phyloP scores from a whole-genome alignment of 2,888 invertebrate species.

The Entomobrya proxima region DNA sequence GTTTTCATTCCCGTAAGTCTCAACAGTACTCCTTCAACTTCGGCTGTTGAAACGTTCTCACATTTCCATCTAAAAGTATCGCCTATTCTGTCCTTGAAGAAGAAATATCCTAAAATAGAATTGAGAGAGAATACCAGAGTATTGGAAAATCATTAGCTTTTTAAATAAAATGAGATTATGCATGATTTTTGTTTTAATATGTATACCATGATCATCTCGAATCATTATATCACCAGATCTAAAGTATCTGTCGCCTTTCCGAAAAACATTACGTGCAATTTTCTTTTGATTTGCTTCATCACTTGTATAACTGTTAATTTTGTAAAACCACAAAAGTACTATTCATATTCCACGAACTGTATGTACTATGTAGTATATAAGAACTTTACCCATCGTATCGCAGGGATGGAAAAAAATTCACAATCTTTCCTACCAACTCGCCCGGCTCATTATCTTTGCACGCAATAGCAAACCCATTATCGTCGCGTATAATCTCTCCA shows the following conservation, averaged over 20 bases:
- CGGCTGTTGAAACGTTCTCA: slow-evolving; percentile 96
- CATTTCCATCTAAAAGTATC: slow-evolving; percentile 67
- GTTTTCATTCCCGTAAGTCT: slow-evolving; percentile 89
- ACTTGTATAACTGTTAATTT: slow-evolving; percentile 36
- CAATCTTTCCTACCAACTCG: slow-evolving; percentile 65
- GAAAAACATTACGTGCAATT: slow-evolving; percentile 36
- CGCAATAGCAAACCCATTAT: slow-evolving; percentile 54
- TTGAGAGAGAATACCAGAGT: not conserved
- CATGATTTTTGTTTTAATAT: not conserved
- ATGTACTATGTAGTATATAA: not conserved
- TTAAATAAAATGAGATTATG: too few relatives aligned
- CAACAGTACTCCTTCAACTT: slow-evolving; percentile 95
- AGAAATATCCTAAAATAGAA: slow-evolving; percentile 85
- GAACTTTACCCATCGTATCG: slow-evolving; percentile 57
- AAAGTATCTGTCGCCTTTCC: slow-evolving; percentile 44
- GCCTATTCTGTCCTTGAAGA: slow-evolving; percentile 86
- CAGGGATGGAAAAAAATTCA: slow-evolving; percentile 35
- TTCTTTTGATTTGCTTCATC: slow-evolving; percentile 43
- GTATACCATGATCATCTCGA: not conserved
- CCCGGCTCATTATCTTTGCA: slow-evolving; percentile 65
- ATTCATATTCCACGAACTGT: not conserved
- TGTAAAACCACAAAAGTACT: not conserved
- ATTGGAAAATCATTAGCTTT: too few relatives aligned
- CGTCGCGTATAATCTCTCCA: slow-evolving; percentile 49
- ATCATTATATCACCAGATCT: slow-evolving; percentile 42